phyloP scores from a whole-genome alignment of 2,888 invertebrate species.

The Drosophila maculinotata region DNA sequence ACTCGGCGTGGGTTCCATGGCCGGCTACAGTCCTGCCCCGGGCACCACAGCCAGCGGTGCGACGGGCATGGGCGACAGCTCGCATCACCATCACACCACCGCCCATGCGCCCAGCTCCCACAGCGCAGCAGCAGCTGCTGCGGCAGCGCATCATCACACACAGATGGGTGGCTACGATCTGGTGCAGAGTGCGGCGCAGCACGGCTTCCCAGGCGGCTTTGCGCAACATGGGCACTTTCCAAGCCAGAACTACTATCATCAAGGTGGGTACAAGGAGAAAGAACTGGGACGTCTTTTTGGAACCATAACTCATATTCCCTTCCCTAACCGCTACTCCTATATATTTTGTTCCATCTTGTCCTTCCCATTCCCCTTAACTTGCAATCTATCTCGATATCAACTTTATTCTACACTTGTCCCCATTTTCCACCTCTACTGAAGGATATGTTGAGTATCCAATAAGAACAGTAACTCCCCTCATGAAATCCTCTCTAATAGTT shows the following conservation, averaged over 20 bases:
- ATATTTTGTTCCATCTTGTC: background rate
- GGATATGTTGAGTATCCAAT: no score
- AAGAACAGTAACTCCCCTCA: no score
- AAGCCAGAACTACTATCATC: slow-evolving; percentile 85
- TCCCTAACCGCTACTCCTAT: no score
- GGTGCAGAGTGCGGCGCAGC: slow-evolving; percentile 83
- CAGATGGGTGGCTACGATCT: slow-evolving; percentile 84
- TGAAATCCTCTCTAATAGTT: background rate
- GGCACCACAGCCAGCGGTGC: slow-evolving; percentile 79
- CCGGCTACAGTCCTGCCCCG: slow-evolving; percentile 84
- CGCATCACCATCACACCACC: slow-evolving; percentile 73
- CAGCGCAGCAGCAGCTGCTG: slow-evolving; percentile 78
- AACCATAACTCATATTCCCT: no score
- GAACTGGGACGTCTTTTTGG: no score
- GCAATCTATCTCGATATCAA: background rate
- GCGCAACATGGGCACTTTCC: slow-evolving; percentile 84
- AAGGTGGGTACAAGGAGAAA: slow-evolving; percentile 81
- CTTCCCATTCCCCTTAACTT: background rate
- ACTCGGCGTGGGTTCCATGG: slow-evolving; percentile 83
- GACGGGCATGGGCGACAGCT: slow-evolving; percentile 72
- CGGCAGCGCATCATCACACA: slow-evolving; percentile 82
- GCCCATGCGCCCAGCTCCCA: slow-evolving; percentile 79
- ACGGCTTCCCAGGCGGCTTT: slow-evolving; percentile 82
- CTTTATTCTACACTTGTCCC: no score
- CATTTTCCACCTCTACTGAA: no score